These are phyloP conservation scores for Labeo catla DNA, from an alignment of 2,113 vertebrate species.

Conservation along the genomic window DNA sequence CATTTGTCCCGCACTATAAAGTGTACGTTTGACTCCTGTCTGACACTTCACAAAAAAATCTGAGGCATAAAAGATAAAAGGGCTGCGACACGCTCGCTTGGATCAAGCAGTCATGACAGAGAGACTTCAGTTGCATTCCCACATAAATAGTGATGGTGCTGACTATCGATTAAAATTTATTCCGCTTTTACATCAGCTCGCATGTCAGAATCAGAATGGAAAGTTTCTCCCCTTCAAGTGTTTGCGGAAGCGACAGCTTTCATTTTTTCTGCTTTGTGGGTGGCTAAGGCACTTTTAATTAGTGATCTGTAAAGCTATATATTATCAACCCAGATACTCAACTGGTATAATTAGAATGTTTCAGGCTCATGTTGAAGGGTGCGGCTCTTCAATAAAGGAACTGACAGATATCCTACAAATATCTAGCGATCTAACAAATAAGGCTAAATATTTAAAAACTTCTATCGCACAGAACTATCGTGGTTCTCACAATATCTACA, in stretches of 20 bases:
- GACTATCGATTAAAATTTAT: slow-evolving; percentile 6
- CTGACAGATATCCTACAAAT: not conserved
- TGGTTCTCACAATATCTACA: not conserved
- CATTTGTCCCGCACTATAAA: slow-evolving; percentile 24
- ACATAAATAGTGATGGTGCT: slow-evolving; percentile 14
- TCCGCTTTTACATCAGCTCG: not conserved
- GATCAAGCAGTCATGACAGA: slow-evolving; percentile 31
- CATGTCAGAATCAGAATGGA: not conserved
- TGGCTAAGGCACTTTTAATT: not conserved
- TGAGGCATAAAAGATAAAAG: slow-evolving; percentile 11
- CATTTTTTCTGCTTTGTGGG: not conserved
- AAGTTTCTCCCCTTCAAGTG: not conserved
- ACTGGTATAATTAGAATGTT: not conserved
- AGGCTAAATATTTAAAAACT: slow-evolving; percentile 15
- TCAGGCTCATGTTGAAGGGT: not conserved
- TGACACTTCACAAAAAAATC: slow-evolving; percentile 32
- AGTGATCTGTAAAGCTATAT: not conserved
- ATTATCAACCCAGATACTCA: not conserved
- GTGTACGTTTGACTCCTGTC: slow-evolving; percentile 22
- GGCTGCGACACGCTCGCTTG: slow-evolving; percentile 12
- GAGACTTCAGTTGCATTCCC: not conserved
- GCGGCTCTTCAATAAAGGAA: not conserved
- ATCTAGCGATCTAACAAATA: slow-evolving; percentile 16
- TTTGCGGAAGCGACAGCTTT: not conserved
- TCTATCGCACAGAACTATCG: not conserved